A percentile compares a stretch with the other conserved stretches of the same genome.
These are phyloP conservation scores for Sebastes jordani DNA, from an alignment of 2,797 vertebrate species.

Conservation along the genomic window DNA sequence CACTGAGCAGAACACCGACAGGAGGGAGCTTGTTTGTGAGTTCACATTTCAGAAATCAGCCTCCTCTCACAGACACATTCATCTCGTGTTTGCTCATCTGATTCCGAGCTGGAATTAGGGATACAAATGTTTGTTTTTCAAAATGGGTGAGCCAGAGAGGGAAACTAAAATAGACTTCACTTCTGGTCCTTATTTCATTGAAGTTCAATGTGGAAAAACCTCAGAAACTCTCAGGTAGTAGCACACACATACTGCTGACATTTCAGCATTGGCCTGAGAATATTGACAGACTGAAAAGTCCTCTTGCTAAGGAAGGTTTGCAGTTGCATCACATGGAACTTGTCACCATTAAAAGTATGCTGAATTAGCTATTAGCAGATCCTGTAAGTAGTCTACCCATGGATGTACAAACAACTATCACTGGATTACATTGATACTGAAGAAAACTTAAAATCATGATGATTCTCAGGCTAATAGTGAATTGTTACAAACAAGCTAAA, in stretches of 20 bases:
- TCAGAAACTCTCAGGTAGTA: neutral
- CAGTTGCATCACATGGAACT: neutral
- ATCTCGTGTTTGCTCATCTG: neutral
- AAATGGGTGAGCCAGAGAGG: neutral
- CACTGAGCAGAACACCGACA: neutral
- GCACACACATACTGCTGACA: too few species aligned
- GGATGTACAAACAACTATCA: neutral
- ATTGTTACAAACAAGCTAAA: too few species aligned
- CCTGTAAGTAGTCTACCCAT: neutral
- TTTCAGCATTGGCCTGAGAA: too few species aligned
- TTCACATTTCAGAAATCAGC: neutral
- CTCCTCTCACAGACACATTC: neutral
- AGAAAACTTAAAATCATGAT: neutral
- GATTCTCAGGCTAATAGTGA: neutral
- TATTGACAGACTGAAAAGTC: too few species aligned
- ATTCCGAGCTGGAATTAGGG: neutral
- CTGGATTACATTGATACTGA: neutral
- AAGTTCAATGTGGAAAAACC: neutral
- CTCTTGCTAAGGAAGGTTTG: neutral
- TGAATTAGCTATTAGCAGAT: neutral
- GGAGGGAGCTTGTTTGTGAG: neutral
- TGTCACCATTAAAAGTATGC: too few species aligned
- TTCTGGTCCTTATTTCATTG: neutral
- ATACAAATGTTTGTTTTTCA: neutral
- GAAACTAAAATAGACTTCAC: neutral